These are phyloP conservation scores for Rhamnusium bicolor DNA, from an alignment of 2,888 invertebrate genomes.

Conservation along the genomic window DNA sequence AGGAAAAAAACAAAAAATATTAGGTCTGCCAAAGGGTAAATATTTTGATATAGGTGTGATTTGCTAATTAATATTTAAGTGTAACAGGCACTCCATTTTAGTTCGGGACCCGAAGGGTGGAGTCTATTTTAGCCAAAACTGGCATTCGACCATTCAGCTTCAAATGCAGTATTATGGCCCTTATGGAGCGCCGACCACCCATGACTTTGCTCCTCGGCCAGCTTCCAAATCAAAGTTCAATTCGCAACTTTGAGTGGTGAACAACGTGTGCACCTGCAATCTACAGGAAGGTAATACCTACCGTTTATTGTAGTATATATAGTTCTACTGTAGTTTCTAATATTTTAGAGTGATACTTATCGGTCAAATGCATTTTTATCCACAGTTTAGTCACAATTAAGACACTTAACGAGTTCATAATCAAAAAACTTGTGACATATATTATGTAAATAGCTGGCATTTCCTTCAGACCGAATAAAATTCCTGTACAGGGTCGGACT, in stretches of 20 bases:
- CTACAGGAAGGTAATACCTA: constrained; percentile 30
- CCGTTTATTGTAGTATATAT: background rate
- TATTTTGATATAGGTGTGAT: constrained; percentile 62
- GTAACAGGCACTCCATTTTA: constrained; percentile 62
- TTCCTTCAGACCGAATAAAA: constrained; percentile 28
- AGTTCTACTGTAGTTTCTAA: background rate
- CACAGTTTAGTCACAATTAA: too few species aligned
- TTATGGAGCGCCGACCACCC: constrained; percentile 51
- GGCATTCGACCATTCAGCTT: constrained; percentile 61
- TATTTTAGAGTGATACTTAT: background rate
- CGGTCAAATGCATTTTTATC: background rate
- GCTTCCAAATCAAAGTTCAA: constrained; percentile 33
- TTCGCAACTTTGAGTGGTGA: constrained; percentile 23
- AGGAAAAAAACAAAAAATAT: constrained; percentile 53
- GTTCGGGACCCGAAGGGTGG: constrained; percentile 62
- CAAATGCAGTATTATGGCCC: constrained; percentile 56
- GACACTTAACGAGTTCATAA: too few species aligned
- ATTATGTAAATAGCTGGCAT: background rate
- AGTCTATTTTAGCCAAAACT: constrained; percentile 58
- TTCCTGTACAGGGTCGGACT: constrained; percentile 22
- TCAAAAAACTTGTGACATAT: too few species aligned
- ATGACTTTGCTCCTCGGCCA: constrained; percentile 33
- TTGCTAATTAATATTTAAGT: constrained; percentile 64
- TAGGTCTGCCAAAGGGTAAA: constrained; percentile 54
- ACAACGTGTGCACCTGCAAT: constrained; percentile 41